Percentiles rank a stretch among this genome's conserved stretches.
These are phyloP conservation scores for Vulpes vulpes DNA, from an alignment of 2,113 vertebrate genomes.

Conservation along the genomic window DNA sequence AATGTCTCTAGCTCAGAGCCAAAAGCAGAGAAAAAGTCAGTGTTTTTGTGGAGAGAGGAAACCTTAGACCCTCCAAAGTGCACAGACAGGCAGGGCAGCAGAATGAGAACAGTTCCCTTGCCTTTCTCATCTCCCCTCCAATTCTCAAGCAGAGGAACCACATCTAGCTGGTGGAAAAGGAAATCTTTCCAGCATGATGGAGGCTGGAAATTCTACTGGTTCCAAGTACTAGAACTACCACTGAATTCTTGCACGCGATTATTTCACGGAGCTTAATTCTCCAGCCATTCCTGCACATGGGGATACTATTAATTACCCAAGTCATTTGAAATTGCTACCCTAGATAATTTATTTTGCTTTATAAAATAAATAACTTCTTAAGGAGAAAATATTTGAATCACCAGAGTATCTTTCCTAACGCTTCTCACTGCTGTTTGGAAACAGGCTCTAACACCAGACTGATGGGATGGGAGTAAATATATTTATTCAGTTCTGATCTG, in stretches of 20 bases:
- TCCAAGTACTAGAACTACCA: neutral
- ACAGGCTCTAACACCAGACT: neutral
- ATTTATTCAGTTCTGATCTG: neutral
- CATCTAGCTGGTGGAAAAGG: neutral
- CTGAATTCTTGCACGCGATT: neutral
- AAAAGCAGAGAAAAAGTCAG: neutral
- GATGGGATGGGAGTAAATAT: neutral
- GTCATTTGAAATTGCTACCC: conserved; percentile 10
- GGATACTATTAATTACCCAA: neutral
- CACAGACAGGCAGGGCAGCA: neutral
- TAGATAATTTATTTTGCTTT: neutral
- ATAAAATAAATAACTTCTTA: neutral
- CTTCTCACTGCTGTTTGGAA: neutral
- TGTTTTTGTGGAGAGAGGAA: neutral
- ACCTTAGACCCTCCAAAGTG: neutral
- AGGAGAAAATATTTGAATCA: neutral
- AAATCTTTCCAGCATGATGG: neutral
- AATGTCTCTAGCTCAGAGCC: neutral
- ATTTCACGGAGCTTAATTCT: neutral
- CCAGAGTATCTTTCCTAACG: neutral
- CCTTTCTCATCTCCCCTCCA: neutral
- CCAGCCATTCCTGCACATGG: neutral
- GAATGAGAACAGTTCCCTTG: neutral
- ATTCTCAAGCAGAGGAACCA: neutral
- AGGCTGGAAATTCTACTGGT: neutral